Base-by-base conservation (phyloP, 2,113 vertebrate species). In the Sminthopsis crassicaudata region DNA sequence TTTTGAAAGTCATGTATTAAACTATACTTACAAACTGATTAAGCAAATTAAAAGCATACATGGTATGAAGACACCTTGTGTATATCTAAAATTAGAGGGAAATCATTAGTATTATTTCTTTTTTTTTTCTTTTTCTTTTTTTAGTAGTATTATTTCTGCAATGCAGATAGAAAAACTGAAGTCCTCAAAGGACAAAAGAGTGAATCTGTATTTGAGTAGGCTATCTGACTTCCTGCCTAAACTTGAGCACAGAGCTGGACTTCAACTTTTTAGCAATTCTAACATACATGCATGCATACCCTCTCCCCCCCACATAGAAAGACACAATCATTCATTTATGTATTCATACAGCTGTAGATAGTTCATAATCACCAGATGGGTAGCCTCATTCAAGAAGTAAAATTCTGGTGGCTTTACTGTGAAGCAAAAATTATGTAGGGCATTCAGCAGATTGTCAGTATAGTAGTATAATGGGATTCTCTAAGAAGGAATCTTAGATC, bases 1-100 rank as follows among this genome's bases (percentile, higher is more conserved):
- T 76, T 76, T 94, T 95, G 95, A 92, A 92, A 91, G 76, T 55
- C 94, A 94, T 96, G 96, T 94, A 76, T 9, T 90, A 94, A 96
- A n/a, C 94, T n/a, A 51, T 8, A 48, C 94, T 97, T 97, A 57
- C 84, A 95, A 90, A 93, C 52, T 93, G 95, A 97, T 97, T 94
- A 90, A 91, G 57, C 95, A 95, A 93, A 91, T 95, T 96, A 0
- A 96, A 95, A 96, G 94, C 94, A n/a, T 95, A 91, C 57, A 94
- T 91, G 89, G 93, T 94, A 92, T 42, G 92, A 94, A 46, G 89
- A 50, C 53, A 48, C 76, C 46, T 26, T 50, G 11, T 93, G 93
- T 36, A 46, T 51, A 46, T 67, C 26, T 53, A 51, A 60, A 90
- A 93, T 60, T 93, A 90, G 60, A 22, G 53, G 90, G 94, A 94